Percentiles rank a stretch among this genome's conserved stretches.
Conservation (phyloP, 2,113 vertebrate species). For the Malurus melanocephalus region DNA sequence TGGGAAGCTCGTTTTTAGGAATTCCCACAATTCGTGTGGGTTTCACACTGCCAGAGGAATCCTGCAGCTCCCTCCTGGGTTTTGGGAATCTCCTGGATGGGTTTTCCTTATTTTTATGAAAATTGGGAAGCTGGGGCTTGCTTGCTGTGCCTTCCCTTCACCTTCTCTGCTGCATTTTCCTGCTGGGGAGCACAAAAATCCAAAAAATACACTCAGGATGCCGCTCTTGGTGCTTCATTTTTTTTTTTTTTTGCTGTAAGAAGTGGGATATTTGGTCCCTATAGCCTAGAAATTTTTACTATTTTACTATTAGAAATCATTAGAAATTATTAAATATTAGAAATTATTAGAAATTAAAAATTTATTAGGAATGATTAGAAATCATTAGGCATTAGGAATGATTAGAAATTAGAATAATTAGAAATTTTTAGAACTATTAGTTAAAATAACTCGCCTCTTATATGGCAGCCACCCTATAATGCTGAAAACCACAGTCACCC, state of each 20-base stretch:
- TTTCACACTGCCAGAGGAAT: background rate
- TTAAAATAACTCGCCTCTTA: too few species aligned
- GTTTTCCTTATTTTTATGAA: background rate
- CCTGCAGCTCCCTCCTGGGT: background rate
- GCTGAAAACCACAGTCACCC: accelerated
- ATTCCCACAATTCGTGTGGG: too few species aligned
- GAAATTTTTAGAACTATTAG: too few species aligned
- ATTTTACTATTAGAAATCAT: too few species aligned
- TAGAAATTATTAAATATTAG: too few species aligned
- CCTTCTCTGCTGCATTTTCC: background rate
- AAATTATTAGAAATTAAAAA: too few species aligned
- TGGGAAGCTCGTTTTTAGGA: background rate
- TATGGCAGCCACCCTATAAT: background rate
- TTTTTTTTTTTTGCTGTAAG: background rate
- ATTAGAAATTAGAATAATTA: too few species aligned
- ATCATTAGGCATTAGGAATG: too few species aligned
- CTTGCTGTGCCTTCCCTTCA: background rate
- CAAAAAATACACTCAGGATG: accelerated
- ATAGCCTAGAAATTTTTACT: background rate
- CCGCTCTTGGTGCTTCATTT: accelerated
- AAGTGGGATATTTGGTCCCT: background rate
- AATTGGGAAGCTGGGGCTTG: background rate
- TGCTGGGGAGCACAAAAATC: background rate
- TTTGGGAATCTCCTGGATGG: background rate
- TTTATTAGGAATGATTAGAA: too few species aligned